Conservation (phyloP, 2,113 vertebrate genomes). For the Euleptes europaea region DNA sequence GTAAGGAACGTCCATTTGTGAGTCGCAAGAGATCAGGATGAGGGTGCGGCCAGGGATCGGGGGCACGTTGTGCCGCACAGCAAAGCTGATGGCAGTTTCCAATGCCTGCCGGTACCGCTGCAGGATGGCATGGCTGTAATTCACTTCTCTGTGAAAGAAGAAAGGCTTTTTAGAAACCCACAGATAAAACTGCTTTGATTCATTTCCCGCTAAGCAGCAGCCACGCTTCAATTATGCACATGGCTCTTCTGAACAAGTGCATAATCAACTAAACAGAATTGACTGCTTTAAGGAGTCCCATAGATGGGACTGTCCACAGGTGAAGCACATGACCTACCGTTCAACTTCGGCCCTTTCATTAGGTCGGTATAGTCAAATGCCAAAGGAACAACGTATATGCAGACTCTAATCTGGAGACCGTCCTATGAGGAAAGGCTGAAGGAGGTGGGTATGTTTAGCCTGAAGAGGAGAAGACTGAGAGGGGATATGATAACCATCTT, state of each 20-base stretch:
- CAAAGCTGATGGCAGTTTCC: constrained; percentile 81
- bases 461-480: too few species aligned
- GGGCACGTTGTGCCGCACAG: constrained; percentile 82
- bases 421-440: too few species aligned
- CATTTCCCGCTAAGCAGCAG: background rate
- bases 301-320: too few species aligned
- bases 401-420: too few species aligned
- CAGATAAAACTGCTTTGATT: too few species aligned
- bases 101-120: constrained; percentile 79
- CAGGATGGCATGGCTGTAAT: constrained; percentile 65
- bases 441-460: too few species aligned
- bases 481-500: too few species aligned
- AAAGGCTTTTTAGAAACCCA: background rate
- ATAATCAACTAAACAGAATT: background rate
- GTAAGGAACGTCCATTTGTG: rapidly evolving
- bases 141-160: constrained; percentile 57
- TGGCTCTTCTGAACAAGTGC: background rate
- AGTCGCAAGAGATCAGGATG: constrained; percentile 51
- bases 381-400: too few species aligned
- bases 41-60: constrained; percentile 83
- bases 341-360: too few species aligned
- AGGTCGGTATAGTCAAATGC: too few species aligned
- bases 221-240: too few species aligned
- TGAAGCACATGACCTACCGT: too few species aligned
- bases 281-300: background rate